These are phyloP conservation scores for Archilochus colubris DNA, from an alignment of 2,113 vertebrate species.

Conservation along the genomic window DNA sequence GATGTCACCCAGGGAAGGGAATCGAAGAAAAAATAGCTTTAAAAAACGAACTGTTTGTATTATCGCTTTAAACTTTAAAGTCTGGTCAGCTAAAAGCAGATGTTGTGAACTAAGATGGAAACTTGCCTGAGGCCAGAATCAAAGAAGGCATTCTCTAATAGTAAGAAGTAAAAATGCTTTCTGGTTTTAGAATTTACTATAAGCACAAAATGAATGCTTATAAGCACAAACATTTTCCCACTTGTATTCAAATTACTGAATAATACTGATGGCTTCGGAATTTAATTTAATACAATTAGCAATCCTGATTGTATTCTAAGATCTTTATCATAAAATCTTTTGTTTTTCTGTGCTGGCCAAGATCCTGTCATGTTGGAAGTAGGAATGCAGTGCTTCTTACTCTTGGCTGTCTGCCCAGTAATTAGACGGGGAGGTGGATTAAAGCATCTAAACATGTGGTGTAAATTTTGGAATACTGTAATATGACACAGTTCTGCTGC, in stretches of 20 bases:
- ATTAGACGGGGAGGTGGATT: not conserved
- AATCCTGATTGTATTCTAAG: not conserved
- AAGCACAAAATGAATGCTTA: not conserved
- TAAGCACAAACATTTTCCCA: not conserved
- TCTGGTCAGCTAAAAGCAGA: slow-evolving; percentile 71
- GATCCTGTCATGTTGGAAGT: not conserved
- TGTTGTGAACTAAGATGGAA: slow-evolving; percentile 71
- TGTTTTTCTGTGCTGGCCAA: not conserved
- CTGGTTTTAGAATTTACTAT: slow-evolving; percentile 46
- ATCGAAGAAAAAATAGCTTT: slow-evolving; percentile 61
- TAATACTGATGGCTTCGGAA: not conserved
- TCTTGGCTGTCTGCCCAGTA: not conserved
- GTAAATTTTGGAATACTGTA: not conserved
- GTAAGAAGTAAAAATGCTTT: slow-evolving; percentile 53
- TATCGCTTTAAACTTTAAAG: slow-evolving; percentile 71
- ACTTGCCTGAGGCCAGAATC: slow-evolving; percentile 69
- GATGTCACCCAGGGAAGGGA: slow-evolving; percentile 66
- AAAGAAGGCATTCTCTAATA: slow-evolving; percentile 57
- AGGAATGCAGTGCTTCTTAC: not conserved
- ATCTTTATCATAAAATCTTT: not conserved
- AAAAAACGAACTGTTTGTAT: slow-evolving; percentile 74
- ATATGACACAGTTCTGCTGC: not conserved
- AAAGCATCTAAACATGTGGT: not conserved
- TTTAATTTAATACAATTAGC: slow-evolving; percentile 2
- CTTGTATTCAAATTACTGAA: not conserved